Base-by-base conservation (phyloP, 2,797 vertebrate species). In the Poliocrania exsul region DNA sequence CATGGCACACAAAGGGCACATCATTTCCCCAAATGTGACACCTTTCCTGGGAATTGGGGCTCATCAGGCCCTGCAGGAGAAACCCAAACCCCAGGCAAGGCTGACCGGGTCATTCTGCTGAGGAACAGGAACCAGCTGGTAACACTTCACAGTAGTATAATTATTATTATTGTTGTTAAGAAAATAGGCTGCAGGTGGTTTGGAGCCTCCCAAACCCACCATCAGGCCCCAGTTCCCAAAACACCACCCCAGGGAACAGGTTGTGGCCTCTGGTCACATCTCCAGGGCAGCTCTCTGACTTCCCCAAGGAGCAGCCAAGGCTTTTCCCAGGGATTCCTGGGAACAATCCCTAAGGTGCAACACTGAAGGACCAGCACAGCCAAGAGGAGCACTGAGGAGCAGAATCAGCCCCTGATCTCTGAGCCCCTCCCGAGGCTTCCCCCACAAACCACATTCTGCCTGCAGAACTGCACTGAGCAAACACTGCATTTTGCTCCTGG, bases 371-470 rank as follows among this genome's bases (percentile, higher is more conserved):
- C 28, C 9, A 66, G 40, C 33, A 88, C 13, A 44, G 65, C 77
- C 65, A 16, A 5, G 0, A 2, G 0, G 0, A 72, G 31, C 20
- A 70, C 16, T 13, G 4, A 40, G 44, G 70, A 71, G 26, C 21
- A 58, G 29, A 81, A 2, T 0, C 29, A 61, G 49, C 14, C 38
- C 37, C 66, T 28, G 15, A 44, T 26, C 75, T 42, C 42, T 37
- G 35, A 71, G 31, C 46, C 18, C 29, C 12, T 40, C 47, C 54
- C 8, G 67, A 70, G 6, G 17, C n/a, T 58, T 62, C 33, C 50
- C 51, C 62, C 9, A 31, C 57, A 17, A 53, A 26, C 23, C 47
- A 58, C 44, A 29, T 77, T 85, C 93, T 93, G 88, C 80, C 66
- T 16, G 2, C 24, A 56, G 24, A 54, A 65, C 42, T 49, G 13